These are phyloP conservation scores for Bombus polaris DNA, from an alignment of 1,140 invertebrate genomes.

Conservation along the genomic window DNA sequence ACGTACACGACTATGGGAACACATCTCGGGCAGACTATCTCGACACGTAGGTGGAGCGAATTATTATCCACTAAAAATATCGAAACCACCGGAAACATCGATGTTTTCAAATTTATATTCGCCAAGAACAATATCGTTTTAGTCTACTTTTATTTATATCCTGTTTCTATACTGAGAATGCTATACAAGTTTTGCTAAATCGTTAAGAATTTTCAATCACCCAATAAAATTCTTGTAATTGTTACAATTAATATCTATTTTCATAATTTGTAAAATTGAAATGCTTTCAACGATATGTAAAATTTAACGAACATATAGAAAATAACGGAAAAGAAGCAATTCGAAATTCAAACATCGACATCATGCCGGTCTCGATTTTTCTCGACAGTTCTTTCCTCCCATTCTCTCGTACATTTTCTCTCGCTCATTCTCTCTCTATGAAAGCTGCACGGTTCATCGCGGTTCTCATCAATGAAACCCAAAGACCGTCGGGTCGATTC, in stretches of 20 bases:
- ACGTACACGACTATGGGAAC: constrained; percentile 26
- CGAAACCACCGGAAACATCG: neutral
- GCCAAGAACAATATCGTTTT: neutral
- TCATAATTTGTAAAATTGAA: too few relatives aligned
- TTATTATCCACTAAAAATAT: neutral
- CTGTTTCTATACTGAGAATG: too few relatives aligned
- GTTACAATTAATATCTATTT: too few relatives aligned
- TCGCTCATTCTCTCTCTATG: constrained; percentile 41
- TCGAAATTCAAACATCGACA: neutral
- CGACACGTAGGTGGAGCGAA: constrained; percentile 3
- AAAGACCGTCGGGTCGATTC: constrained; percentile 44
- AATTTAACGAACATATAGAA: neutral
- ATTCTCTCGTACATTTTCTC: constrained; percentile 21
- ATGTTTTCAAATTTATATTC: neutral
- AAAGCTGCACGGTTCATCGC: constrained; percentile 50
- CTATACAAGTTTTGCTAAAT: too few relatives aligned
- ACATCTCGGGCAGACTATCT: constrained; percentile 34
- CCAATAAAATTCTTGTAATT: too few relatives aligned
- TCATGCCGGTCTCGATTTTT: neutral
- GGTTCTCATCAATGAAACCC: constrained; percentile 28
- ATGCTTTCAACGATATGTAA: too few relatives aligned
- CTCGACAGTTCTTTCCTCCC: constrained; percentile 39
- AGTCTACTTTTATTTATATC: neutral
- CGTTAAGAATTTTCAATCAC: too few relatives aligned
- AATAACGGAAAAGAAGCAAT: neutral